These are phyloP conservation scores for Netelia virgata DNA, from an alignment of 2,888 invertebrate species.

Conservation along the genomic window DNA sequence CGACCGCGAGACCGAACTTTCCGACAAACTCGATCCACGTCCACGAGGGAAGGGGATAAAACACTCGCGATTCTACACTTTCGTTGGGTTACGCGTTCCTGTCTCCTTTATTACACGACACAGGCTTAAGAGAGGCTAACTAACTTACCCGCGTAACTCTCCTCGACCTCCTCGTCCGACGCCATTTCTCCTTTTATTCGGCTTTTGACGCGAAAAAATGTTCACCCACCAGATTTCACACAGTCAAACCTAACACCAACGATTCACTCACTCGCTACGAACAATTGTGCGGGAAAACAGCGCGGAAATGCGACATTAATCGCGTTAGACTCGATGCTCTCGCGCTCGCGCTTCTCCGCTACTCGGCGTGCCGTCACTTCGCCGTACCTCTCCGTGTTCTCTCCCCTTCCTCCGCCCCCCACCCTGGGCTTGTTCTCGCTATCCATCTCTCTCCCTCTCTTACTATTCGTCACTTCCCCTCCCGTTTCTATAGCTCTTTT, in stretches of 20 bases:
- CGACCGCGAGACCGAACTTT: constrained; percentile 65
- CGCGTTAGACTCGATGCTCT: constrained; percentile 71
- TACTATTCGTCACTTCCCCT: constrained; percentile 72
- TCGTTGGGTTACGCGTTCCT: not conserved
- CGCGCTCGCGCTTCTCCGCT: constrained; percentile 66
- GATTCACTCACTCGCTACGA: constrained; percentile 57
- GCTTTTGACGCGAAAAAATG: constrained; percentile 14
- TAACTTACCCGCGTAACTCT: constrained; percentile 93
- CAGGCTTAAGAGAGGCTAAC: constrained; percentile 40
- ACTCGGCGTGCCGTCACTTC: constrained; percentile 76
- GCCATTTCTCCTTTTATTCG: constrained; percentile 91
- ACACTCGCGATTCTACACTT: not conserved
- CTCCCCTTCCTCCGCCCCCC: constrained; percentile 59
- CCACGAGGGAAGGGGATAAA: constrained; percentile 16
- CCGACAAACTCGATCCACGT: constrained; percentile 69
- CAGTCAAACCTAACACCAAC: constrained; percentile 45
- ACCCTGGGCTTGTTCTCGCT: constrained; percentile 15
- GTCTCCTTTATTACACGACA: constrained; percentile 63
- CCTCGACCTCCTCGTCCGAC: constrained; percentile 95
- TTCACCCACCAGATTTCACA: not conserved
- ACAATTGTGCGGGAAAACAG: constrained; percentile 70
- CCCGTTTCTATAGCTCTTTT: constrained; percentile 63
- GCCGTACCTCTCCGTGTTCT: constrained; percentile 70
- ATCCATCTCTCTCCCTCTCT: constrained; percentile 58
- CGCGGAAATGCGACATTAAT: constrained; percentile 77